These are phyloP conservation scores for Sebastes fasciatus DNA, from an alignment of 2,113 vertebrate species.

Conservation along the genomic window DNA sequence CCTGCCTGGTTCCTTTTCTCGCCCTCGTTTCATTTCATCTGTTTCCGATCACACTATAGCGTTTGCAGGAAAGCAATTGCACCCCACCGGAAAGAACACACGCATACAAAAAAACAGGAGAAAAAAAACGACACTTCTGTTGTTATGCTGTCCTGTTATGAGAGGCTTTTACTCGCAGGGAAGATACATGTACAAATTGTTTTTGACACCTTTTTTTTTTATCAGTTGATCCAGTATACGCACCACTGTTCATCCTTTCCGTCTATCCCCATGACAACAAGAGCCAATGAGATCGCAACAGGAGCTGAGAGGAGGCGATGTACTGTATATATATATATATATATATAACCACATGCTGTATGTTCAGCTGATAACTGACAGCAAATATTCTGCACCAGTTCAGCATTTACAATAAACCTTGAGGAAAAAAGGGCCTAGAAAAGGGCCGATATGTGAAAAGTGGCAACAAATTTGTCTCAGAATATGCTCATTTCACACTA, in stretches of 20 bases:
- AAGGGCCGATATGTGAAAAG: not conserved
- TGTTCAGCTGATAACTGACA: conserved; percentile 25
- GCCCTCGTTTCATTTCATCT: conserved; percentile 42
- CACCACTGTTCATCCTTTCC: conserved; percentile 26
- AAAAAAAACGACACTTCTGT: not conserved
- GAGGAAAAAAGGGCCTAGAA: not conserved
- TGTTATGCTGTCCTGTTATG: not conserved
- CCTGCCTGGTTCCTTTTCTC: conserved; percentile 38
- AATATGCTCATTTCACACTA: not conserved
- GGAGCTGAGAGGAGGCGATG: conserved; percentile 20
- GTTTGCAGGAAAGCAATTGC: conserved; percentile 9
- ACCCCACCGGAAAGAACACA: not conserved
- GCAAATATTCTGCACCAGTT: not conserved
- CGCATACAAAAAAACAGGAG: no score
- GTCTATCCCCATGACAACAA: conserved; percentile 72
- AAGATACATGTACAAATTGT: conserved; percentile 13
- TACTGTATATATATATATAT: no score
- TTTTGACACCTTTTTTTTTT: not conserved
- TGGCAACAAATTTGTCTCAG: not conserved
- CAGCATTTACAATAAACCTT: not conserved
- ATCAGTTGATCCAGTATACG: conserved; percentile 17
- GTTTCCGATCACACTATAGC: conserved; percentile 31
- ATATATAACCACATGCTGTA: not conserved
- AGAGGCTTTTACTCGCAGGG: not conserved
- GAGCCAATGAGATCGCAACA: conserved; percentile 36